These are phyloP conservation scores for Drosophila pectinifera DNA, from an alignment of 1,140 invertebrate genomes.

Conservation along the genomic window DNA sequence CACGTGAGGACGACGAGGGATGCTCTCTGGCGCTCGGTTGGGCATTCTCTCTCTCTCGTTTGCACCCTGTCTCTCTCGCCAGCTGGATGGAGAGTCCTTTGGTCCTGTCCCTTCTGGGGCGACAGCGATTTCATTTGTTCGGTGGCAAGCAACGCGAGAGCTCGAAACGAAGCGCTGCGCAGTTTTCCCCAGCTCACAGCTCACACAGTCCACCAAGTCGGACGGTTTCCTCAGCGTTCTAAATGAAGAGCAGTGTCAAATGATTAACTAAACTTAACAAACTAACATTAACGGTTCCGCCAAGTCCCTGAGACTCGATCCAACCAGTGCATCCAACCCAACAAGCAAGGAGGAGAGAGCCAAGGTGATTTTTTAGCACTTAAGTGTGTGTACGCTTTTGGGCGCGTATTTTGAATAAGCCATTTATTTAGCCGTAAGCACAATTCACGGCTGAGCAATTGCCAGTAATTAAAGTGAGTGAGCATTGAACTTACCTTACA, in stretches of 20 bases:
- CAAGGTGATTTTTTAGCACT: slow-evolving; percentile 24
- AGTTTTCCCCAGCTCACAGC: slow-evolving; percentile 23
- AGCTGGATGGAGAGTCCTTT: slow-evolving; percentile 26
- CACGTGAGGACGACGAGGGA: slow-evolving; percentile 66
- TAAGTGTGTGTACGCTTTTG: slow-evolving; percentile 19
- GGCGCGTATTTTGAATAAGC: slow-evolving; percentile 44
- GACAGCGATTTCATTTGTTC: slow-evolving; percentile 61
- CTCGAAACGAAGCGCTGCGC: slow-evolving; percentile 69
- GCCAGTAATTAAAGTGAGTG: slow-evolving; percentile 16
- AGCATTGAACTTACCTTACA: slow-evolving; percentile 9
- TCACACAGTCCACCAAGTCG: slow-evolving; percentile 49
- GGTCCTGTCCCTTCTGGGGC: slow-evolving; percentile 27
- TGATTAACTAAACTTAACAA: slow-evolving; percentile 16
- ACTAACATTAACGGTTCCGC: slow-evolving; percentile 1
- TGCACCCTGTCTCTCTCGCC: slow-evolving; percentile 13
- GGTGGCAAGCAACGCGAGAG: slow-evolving; percentile 74
- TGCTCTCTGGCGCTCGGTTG: slow-evolving; percentile 22
- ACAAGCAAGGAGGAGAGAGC: background rate
- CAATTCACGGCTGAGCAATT: slow-evolving; percentile 6
- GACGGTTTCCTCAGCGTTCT: slow-evolving; percentile 45
- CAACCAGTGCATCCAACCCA: slow-evolving; percentile 4
- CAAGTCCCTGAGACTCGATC: slow-evolving; percentile 1
- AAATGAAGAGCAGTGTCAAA: slow-evolving; percentile 33
- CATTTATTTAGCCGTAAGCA: slow-evolving; percentile 32
- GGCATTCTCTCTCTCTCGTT: slow-evolving; percentile 7